Conservation (phyloP, 2,113 vertebrate species). For the Vulpes lagopus region DNA sequence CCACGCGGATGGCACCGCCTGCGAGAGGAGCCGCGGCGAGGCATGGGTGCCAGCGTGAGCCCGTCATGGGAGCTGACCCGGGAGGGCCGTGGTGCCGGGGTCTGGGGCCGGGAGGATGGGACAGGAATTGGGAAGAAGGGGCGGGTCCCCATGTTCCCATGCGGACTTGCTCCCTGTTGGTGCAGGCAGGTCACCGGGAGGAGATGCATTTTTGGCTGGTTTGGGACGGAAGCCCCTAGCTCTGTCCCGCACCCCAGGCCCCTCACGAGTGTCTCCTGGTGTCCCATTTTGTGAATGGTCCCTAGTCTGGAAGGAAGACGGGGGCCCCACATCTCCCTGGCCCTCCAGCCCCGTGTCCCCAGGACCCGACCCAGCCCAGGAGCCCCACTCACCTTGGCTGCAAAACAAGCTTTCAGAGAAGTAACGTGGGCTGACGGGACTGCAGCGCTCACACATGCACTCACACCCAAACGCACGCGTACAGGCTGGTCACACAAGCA, state of each 20-base stretch:
- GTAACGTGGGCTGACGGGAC: fast-evolving
- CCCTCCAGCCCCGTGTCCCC: not conserved
- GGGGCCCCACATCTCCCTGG: not conserved
- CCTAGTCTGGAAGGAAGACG: not conserved
- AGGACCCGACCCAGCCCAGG: not conserved
- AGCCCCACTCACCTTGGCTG: not conserved
- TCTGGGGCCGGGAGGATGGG: fast-evolving
- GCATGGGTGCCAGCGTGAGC: fast-evolving
- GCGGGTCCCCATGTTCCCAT: too few relatives aligned
- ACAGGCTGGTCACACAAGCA: not conserved
- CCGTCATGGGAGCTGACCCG: not conserved
- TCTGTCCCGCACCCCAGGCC: not conserved
- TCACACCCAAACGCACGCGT: not conserved
- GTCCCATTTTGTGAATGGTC: not conserved
- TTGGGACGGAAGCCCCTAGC: not conserved
- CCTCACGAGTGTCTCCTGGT: not conserved
- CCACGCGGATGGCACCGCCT: not conserved
- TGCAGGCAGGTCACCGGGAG: not conserved
- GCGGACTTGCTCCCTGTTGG: not conserved
- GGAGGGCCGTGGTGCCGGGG: not conserved
- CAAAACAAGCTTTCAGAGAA: not conserved
- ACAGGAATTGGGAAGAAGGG: not conserved
- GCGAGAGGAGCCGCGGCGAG: not conserved
- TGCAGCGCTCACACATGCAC: fast-evolving
- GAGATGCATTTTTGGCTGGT: not conserved